A percentile compares a stretch with the other conserved stretches of the same genome.
These are phyloP conservation scores for Actinostola sp. DNA, from an alignment of 92 coral and sea anemone genomes.

Conservation along the genomic window DNA sequence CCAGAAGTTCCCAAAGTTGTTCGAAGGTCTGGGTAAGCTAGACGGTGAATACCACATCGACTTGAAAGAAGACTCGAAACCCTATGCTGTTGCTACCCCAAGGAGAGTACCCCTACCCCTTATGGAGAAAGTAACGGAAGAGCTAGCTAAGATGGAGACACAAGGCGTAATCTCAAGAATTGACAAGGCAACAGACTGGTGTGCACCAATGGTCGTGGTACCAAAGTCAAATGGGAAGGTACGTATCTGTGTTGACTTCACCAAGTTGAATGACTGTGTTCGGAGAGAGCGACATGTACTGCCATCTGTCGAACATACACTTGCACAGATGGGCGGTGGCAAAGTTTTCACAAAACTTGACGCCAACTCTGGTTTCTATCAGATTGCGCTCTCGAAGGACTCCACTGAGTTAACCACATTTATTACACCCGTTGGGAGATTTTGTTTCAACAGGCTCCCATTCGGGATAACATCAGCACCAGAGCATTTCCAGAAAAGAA, in stretches of 20 bases:
- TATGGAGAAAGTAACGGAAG: slow-evolving; percentile 35
- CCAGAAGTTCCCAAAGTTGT: slow-evolving; percentile 32
- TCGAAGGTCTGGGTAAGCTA: slow-evolving; percentile 43
- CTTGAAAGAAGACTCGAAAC: slow-evolving; percentile 45
- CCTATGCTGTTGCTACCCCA: slow-evolving; percentile 41
- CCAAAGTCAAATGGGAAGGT: too few relatives aligned
- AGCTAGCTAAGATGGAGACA: slow-evolving; percentile 41
- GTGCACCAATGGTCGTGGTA: too few relatives aligned
- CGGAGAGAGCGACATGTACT: slow-evolving; percentile 49
- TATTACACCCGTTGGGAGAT: slow-evolving; percentile 35
- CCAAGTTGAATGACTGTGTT: too few relatives aligned
- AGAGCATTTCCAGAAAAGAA: slow-evolving; percentile 41
- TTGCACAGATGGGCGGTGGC: slow-evolving; percentile 13
- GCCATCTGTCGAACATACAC: slow-evolving; percentile 45
- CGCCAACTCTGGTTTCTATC: slow-evolving; percentile 29
- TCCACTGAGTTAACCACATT: slow-evolving; percentile 19
- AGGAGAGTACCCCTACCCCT: slow-evolving; percentile 55
- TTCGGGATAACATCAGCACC: slow-evolving; percentile 37
- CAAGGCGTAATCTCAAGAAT: slow-evolving; percentile 56
- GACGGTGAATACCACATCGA: slow-evolving; percentile 45
- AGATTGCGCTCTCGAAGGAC: slow-evolving; percentile 19
- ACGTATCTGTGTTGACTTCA: too few relatives aligned
- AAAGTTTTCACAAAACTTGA: slow-evolving; percentile 13
- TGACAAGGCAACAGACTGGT: slow-evolving; percentile 65
- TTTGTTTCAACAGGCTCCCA: slow-evolving; percentile 31